Evolutionary conservation across 2,888 invertebrate species (phyloP), one percentile per base, ranked within the genome.

Genomic region (Watsonalla binaria): DNA sequence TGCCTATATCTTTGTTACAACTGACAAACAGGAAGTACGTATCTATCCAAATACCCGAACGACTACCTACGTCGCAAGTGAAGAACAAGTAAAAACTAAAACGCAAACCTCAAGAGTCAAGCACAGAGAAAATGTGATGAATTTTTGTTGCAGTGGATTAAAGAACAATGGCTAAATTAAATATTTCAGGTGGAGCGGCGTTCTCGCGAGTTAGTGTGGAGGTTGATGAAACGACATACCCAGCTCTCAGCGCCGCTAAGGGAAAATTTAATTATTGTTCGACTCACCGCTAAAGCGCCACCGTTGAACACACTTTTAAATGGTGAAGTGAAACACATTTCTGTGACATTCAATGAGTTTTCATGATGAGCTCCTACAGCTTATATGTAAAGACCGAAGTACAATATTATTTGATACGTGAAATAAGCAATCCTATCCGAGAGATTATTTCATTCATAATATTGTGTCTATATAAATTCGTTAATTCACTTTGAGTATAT

Each of bases 211-310:
- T 82, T 80, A 80, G 84, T 74, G 79, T 75, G 68, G 75, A 79
- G 82, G 80, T 84, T 84, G 85, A 83, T 84, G 85, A 83, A 84
- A 85, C 81, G 82, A 80, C 84, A 81, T 80, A 78, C 80, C 82
- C 79, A 73, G 76, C 81, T 76, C 82, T 82, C 80, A 73, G 75
- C 74, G 82, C 74, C 73, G 46, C 45, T n/a, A 76, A 73, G 78
- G 73, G 81, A 82, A 85, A 86, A 87, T 89, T 86, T 88, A 86
- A 89, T 88, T 86, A 89, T 87, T 84, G 82, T 84, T 84, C 76
- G 24, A 24, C 24, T 24, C 78, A 78, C 75, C 70, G 78, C 78
- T 78, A 72, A 72, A 74, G 74, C 70, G 76, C 72, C 76, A 79
- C 80, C 80, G 79, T 83, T 83, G 73, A 86, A 83, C 82, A 86